A percentile compares a stretch with the other conserved stretches of the same genome.
Conservation (phyloP, 2,797 vertebrate genomes). For the Rhincodon typus region DNA sequence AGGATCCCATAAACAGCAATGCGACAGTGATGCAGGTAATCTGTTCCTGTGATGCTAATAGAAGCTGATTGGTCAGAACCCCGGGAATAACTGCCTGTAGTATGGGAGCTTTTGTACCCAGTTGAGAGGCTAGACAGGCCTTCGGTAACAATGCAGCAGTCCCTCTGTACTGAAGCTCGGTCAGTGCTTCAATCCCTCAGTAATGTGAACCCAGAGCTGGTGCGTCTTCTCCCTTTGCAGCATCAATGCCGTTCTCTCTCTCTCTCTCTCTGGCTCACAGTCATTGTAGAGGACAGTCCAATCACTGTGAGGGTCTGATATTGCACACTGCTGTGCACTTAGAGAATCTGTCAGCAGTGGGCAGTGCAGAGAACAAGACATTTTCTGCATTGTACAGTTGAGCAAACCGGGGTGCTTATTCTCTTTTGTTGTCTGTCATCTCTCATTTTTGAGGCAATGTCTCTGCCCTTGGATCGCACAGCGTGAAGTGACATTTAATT, state of each 20-base stretch:
- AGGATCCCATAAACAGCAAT: neutral
- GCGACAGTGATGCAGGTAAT: neutral
- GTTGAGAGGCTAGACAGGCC: too few species aligned
- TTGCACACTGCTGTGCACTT: neutral
- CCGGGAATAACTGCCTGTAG: too few species aligned
- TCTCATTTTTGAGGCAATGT: neutral
- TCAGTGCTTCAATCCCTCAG: too few species aligned
- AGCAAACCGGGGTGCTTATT: constrained; percentile 34
- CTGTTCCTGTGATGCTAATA: neutral
- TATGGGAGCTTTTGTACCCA: too few species aligned
- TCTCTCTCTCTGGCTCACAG: neutral
- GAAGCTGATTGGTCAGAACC: neutral
- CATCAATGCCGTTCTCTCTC: neutral
- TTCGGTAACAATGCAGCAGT: too few species aligned
- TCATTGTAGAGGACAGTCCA: neutral
- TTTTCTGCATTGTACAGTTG: constrained; percentile 40
- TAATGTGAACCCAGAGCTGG: too few species aligned
- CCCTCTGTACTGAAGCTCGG: too few species aligned
- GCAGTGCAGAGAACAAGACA: neutral
- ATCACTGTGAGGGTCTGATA: neutral
- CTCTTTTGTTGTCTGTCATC: constrained; percentile 41
- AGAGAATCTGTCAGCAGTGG: neutral
- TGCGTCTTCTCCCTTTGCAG: too few species aligned
- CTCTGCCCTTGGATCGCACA: neutral
- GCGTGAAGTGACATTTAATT: neutral